Conservation (phyloP, 1,140 invertebrate species). For the Orussus abietinus region DNA sequence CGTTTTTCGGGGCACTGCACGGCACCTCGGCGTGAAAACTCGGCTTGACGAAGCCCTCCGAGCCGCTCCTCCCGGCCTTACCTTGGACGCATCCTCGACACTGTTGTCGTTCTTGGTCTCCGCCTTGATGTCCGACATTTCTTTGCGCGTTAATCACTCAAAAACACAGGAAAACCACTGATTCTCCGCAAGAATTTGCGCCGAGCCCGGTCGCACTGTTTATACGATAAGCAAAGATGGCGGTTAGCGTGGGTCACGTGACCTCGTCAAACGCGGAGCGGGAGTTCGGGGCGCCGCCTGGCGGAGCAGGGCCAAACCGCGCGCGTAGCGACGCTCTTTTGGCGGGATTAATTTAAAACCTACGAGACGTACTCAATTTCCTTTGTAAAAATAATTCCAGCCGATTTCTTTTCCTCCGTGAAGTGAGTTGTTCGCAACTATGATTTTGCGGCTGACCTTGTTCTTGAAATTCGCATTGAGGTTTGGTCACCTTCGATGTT, state of each 20-base stretch:
- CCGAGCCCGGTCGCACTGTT: constrained; percentile 50
- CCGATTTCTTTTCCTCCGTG: too few species aligned
- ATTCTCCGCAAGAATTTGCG: constrained; percentile 39
- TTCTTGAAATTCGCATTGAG: too few species aligned
- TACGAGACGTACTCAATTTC: too few species aligned
- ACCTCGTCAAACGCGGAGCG: constrained; percentile 42
- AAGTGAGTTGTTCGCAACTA: too few species aligned
- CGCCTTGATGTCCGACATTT: constrained; percentile 54
- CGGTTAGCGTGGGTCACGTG: constrained; percentile 59
- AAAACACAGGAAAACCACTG: constrained; percentile 46
- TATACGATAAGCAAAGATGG: constrained; percentile 56
- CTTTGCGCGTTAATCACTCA: constrained; percentile 38
- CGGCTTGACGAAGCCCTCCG: constrained; percentile 43
- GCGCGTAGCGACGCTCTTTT: constrained; percentile 34
- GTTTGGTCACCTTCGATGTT: too few species aligned
- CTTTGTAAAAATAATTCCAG: too few species aligned
- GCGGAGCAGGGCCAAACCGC: constrained; percentile 18
- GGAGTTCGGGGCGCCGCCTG: constrained; percentile 31
- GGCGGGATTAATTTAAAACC: too few species aligned
- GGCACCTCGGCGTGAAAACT: constrained; percentile 46
- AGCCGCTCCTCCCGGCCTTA: constrained; percentile 29
- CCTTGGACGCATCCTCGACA: constrained; percentile 49
- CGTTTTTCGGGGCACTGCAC: constrained; percentile 29
- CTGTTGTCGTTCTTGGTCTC: constrained; percentile 54
- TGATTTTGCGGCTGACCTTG: too few species aligned